Percentiles rank a stretch among this genome's conserved stretches.
phyloP scores from a whole-genome alignment of 1,140 invertebrate species.

The Heliconius nattereri region DNA sequence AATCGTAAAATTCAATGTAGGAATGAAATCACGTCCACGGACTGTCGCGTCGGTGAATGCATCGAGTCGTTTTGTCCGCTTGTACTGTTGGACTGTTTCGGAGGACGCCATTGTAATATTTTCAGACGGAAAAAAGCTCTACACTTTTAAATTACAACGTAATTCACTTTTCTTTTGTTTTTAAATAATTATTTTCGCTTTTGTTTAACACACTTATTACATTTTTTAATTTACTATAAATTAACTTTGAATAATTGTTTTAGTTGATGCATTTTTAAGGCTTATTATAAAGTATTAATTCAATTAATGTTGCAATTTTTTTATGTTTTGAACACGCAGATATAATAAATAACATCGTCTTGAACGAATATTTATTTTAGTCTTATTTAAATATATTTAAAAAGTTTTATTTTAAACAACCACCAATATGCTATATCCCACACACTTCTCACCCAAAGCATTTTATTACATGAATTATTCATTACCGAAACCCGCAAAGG shows the following conservation, averaged over 20 bases:
- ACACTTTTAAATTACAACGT: slow-evolving; percentile 22
- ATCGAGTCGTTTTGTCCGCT: slow-evolving; percentile 24
- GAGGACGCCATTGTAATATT: slow-evolving; percentile 32
- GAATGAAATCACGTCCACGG: slow-evolving; percentile 34
- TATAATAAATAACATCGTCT: not conserved
- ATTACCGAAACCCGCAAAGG: slow-evolving; percentile 26
- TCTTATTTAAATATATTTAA: not conserved
- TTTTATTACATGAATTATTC: slow-evolving; percentile 29
- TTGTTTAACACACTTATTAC: not conserved
- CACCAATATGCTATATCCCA: not conserved
- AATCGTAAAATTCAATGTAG: slow-evolving; percentile 41
- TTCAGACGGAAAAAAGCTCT: slow-evolving; percentile 26
- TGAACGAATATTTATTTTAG: not conserved
- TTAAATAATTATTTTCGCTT: slow-evolving; percentile 1
- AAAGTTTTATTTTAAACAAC: not conserved
- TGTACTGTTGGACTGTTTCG: slow-evolving; percentile 26
- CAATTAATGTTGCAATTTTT: not conserved
- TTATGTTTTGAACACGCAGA: no score
- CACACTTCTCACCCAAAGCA: slow-evolving; percentile 17
- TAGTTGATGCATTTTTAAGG: not conserved
- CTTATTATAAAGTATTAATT: not conserved
- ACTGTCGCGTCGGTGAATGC: slow-evolving; percentile 32
- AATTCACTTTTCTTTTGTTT: slow-evolving; percentile 32
- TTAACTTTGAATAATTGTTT: not conserved
- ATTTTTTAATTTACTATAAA: not conserved